Conservation (phyloP, 2,113 vertebrate genomes). For the Plecotus auritus region DNA sequence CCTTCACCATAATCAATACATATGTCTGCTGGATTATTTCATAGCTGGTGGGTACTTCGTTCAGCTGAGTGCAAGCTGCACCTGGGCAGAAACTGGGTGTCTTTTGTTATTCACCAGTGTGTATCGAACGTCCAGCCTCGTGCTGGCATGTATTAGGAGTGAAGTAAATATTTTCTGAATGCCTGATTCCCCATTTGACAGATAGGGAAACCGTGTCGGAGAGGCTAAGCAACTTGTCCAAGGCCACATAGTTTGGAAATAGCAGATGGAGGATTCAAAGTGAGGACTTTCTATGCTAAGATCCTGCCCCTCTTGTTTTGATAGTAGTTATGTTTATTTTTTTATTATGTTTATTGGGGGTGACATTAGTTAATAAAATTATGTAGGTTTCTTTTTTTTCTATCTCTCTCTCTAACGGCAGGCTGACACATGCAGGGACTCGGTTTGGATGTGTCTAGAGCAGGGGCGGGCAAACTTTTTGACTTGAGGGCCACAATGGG, state of each 20-base stretch:
- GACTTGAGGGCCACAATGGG: too few species aligned
- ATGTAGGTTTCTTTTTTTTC: too few species aligned
- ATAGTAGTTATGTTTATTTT: background rate
- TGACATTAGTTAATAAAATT: background rate
- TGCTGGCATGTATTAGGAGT: background rate
- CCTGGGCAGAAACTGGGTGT: background rate
- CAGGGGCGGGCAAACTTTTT: too few species aligned
- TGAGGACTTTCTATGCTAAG: background rate
- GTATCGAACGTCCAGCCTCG: background rate
- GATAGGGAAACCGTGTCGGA: background rate
- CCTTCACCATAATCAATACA: background rate
- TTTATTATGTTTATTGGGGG: background rate
- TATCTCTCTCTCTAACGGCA: too few species aligned
- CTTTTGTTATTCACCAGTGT: background rate
- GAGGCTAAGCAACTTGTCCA: background rate
- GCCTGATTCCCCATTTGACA: background rate
- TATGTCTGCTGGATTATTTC: background rate
- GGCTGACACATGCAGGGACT: too few species aligned
- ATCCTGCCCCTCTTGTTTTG: background rate
- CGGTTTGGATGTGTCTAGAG: too few species aligned
- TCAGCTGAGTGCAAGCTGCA: background rate
- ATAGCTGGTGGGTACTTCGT: background rate
- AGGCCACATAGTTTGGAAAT: background rate
- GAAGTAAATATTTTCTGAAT: background rate
- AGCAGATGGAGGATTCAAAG: background rate